These are phyloP conservation scores for Belgica antarctica DNA, from an alignment of 2,888 invertebrate genomes.

Conservation along the genomic window DNA sequence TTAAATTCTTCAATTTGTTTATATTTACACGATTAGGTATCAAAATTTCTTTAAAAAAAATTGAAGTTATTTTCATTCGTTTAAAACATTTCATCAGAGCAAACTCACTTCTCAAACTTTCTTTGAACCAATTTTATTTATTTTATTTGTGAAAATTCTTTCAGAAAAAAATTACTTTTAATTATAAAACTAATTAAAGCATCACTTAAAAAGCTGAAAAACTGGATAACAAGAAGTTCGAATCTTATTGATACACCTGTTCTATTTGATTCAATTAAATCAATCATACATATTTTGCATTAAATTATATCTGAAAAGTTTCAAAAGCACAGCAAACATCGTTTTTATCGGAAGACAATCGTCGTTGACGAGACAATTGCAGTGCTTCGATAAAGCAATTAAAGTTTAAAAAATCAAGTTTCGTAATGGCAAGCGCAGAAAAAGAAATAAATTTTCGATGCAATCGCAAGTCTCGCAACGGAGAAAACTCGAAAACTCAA, in stretches of 20 bases:
- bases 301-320: not conserved
- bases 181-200: not conserved
- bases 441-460: not conserved
- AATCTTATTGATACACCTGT: slow-evolving; percentile 16
- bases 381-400: slow-evolving; percentile 7
- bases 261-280: slow-evolving; percentile 11
- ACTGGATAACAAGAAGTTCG: not conserved
- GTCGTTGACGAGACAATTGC: not conserved
- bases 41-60: too few species aligned
- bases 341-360: not conserved
- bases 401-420: slow-evolving; percentile 10
- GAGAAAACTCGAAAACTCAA: too few species aligned
- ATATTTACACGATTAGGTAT: too few species aligned
- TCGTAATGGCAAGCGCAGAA: not conserved
- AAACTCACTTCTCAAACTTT: not conserved
- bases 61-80: too few species aligned
- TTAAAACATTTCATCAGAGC: too few species aligned
- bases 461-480: not conserved
- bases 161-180: not conserved
- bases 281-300: slow-evolving; percentile 17
- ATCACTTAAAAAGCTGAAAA: too few species aligned
- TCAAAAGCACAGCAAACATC: not conserved
- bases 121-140: not conserved
- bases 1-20: too few species aligned
- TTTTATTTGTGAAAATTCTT: not conserved